A percentile compares a stretch with the other conserved stretches of the same genome.
Conservation (phyloP, 2,797 vertebrate species). For the Meriones psammophilus region DNA sequence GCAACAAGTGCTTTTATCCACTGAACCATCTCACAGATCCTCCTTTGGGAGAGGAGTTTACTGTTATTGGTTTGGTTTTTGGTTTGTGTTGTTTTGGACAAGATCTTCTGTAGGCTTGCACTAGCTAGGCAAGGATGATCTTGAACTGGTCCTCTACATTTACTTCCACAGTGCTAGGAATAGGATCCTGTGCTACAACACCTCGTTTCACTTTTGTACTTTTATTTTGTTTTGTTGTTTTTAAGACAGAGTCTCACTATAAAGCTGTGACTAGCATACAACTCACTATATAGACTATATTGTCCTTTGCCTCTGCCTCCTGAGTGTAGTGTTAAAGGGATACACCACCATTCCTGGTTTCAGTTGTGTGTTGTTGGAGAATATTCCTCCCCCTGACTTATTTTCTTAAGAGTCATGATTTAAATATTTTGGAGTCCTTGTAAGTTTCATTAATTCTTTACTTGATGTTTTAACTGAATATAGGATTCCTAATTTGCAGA, state of each 20-base stretch:
- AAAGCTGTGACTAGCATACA: neutral
- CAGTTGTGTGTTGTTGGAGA: neutral
- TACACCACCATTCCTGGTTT: neutral
- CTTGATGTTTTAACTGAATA: slow-evolving; percentile 5
- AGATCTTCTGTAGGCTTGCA: neutral
- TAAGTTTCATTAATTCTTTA: slow-evolving; percentile 21
- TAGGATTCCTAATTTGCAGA: neutral
- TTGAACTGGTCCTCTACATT: neutral
- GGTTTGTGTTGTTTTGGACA: neutral
- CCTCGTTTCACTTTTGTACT: neutral
- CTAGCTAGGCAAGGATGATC: neutral
- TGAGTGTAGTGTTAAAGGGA: neutral
- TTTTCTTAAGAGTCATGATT: neutral
- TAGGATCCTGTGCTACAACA: neutral
- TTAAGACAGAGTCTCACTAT: neutral
- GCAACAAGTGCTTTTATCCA: neutral
- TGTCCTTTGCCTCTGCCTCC: neutral
- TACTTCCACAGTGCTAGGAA: neutral
- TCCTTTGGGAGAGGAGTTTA: neutral
- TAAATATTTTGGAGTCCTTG: slow-evolving; percentile 15
- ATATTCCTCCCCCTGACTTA: neutral
- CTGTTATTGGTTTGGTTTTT: neutral
- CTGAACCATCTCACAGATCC: neutral
- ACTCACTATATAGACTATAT: neutral
- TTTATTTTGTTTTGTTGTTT: neutral